phyloP scores from a whole-genome alignment of 2,888 invertebrate genomes.

The Eristalis pertinax region DNA sequence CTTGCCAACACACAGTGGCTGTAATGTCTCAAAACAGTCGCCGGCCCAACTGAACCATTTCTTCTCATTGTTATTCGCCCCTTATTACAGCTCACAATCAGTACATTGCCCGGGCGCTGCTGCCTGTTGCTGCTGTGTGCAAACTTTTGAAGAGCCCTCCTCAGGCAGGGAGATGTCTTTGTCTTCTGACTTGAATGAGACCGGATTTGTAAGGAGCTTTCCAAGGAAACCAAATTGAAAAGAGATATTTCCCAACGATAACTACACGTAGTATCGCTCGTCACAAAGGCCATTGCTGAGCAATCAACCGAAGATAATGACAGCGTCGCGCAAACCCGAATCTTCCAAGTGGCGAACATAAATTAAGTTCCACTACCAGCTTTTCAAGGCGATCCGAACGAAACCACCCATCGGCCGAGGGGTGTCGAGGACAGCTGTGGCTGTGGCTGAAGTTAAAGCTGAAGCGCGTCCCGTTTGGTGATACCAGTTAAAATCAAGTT shows the following conservation, averaged over 20 bases:
- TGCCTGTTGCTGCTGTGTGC: background rate
- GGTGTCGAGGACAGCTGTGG: conserved; percentile 8
- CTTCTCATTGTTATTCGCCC: background rate
- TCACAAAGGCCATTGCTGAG: conserved; percentile 25
- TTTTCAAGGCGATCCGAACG: conserved; percentile 24
- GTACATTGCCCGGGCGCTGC: background rate
- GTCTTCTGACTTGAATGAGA: background rate
- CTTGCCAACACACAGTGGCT: too few species aligned
- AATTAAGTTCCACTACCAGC: conserved; percentile 34
- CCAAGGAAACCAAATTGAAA: background rate
- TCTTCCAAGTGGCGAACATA: background rate
- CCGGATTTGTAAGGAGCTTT: background rate
- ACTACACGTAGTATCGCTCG: background rate
- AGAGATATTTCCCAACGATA: background rate
- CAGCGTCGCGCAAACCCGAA: background rate
- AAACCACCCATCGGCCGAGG: conserved; percentile 20
- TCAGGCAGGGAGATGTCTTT: background rate
- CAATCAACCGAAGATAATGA: conserved; percentile 30
- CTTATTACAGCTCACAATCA: background rate
- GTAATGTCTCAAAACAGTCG: background rate
- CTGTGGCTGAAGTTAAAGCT: conserved; percentile 48
- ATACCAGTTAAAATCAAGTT: conserved; percentile 62
- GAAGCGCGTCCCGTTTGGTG: conserved; percentile 57
- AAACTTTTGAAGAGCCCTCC: background rate
- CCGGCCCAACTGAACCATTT: background rate